Evolutionary conservation across 2,888 invertebrate species (phyloP), one percentile per base, ranked within the genome.

Genomic region (Monoplex corrugatus): DNA sequence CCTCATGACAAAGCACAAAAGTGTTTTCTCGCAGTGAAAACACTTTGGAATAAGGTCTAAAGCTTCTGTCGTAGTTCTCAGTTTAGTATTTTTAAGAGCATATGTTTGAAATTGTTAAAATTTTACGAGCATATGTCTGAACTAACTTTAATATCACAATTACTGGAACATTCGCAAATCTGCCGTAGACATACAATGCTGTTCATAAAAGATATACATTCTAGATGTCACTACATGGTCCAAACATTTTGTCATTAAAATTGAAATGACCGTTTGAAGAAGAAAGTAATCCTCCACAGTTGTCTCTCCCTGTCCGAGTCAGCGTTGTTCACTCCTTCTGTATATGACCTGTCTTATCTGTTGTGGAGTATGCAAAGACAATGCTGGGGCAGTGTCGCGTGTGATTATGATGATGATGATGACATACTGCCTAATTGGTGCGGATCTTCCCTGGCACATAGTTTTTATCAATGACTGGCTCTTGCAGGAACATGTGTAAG

Each of bases 401-500:
- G 43, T 43, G 78, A 75, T 38, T 35, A 75, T 38, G 40, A 75
- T 35, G 75, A 35, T 5, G 72, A 35, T 35, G 72, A 8, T 13
- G 38, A 38, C 75, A 13, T 35, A 1, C 40, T 43, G 5, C 85
- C 85, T 90, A 96, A 87, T 95, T 95, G 88, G 95, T 95, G 91
- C 96, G 93, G 84, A 99, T 99, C 97, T 99, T 99, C 94, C 99
- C 99, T 94, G 99, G 99, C 93, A 99, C 98, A 96, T 99, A 99
- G 97, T 99, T 99, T 97, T 98, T 99, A 97, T 99, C 99, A 96
- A 99, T 99, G 95, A 98, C 97, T 86, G 98, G 98, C 95, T 99
- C 99, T 96, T 99, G 99, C 92, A 99, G 97, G 97, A 99, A 99
- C 98, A 99, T 99, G 96, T 99, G 99, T 95, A 99, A 97, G 97